Evolutionary conservation across 1,140 invertebrate genomes (phyloP).

Genomic region (Musca vetustissima): DNA sequence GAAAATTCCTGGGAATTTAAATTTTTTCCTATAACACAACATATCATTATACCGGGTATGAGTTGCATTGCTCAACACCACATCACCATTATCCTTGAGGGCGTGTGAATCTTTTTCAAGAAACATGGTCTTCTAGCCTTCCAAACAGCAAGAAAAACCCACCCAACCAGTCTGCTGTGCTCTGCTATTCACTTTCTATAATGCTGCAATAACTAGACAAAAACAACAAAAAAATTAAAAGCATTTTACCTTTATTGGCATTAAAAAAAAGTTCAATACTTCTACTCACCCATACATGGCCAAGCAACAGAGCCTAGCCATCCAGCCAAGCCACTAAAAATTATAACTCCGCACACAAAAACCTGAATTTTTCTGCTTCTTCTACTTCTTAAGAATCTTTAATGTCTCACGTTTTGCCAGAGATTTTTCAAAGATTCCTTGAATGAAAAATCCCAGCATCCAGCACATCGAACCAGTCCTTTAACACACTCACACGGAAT

Average conservation of each 20-base stretch:
- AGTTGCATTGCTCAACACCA: neutral
- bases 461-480: slow-evolving; percentile 5
- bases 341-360: neutral
- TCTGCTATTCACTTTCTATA: slow-evolving; percentile 14
- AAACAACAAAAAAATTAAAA: slow-evolving; percentile 7
- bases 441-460: slow-evolving; percentile 13
- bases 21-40: too few species aligned
- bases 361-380: slow-evolving; percentile 22
- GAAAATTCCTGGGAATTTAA: too few species aligned
- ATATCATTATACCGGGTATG: too few species aligned
- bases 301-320: neutral
- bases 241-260: slow-evolving; percentile 16
- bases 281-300: neutral
- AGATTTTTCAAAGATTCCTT: neutral
- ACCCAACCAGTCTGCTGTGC: slow-evolving; percentile 2
- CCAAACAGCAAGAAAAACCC: slow-evolving; percentile 5
- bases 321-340: neutral
- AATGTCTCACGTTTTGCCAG: neutral
- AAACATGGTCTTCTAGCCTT: neutral
- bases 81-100: slow-evolving; percentile 7
- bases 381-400: slow-evolving; percentile 17
- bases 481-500: neutral
- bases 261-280: neutral
- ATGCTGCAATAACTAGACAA: neutral
- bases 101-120: slow-evolving; percentile 10